A percentile compares a stretch with the other conserved stretches of the same genome.
phyloP scores from a whole-genome alignment of 2,797 vertebrate genomes.

The Hapalemur alaotrensis region DNA sequence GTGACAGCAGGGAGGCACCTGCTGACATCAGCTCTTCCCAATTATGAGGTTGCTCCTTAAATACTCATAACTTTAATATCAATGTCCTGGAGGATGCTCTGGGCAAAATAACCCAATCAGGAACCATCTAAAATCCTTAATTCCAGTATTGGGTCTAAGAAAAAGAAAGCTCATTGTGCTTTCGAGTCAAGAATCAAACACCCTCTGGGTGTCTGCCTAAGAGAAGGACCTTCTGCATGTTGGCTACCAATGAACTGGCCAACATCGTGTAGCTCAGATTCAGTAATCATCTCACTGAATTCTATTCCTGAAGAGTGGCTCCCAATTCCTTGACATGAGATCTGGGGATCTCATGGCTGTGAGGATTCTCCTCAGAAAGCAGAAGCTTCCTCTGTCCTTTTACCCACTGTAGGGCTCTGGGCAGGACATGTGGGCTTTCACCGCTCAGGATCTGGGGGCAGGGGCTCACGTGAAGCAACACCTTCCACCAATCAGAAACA shows the following conservation, averaged over 20 bases:
- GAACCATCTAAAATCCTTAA: background rate
- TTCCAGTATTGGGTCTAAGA: background rate
- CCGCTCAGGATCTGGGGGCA: background rate
- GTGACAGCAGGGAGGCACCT: background rate
- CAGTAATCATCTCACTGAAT: background rate
- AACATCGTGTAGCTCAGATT: background rate
- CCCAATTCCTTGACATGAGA: background rate
- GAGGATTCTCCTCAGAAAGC: background rate
- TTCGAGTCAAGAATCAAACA: background rate
- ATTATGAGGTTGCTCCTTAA: background rate
- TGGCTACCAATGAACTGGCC: background rate
- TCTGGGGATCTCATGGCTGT: background rate
- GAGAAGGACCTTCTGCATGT: background rate
- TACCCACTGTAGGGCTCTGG: background rate
- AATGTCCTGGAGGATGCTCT: background rate
- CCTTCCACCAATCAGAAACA: background rate
- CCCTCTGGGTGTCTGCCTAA: background rate
- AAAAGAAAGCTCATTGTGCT: background rate
- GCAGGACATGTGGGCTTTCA: background rate
- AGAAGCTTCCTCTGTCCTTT: background rate
- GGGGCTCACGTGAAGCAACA: background rate
- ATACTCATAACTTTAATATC: background rate
- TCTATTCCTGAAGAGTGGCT: background rate
- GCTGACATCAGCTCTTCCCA: background rate
- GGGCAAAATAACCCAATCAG: rapidly evolving